phyloP scores from a whole-genome alignment of 2,797 vertebrate species.

The Acrocephalus scirpaceus region DNA sequence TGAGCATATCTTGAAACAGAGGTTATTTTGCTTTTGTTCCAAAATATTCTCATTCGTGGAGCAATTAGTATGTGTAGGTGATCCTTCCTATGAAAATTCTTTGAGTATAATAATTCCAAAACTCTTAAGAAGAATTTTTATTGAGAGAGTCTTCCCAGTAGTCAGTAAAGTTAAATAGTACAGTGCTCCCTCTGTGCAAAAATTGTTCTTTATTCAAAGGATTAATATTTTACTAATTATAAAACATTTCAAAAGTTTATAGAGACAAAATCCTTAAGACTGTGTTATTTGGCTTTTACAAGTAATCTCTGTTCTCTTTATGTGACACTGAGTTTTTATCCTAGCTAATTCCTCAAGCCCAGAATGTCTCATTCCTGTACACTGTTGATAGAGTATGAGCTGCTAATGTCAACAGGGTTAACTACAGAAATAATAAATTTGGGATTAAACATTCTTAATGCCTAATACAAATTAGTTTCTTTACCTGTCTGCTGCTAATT shows the following conservation, averaged over 20 bases:
- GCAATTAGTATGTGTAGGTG: neutral
- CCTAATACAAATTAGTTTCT: constrained; percentile 42
- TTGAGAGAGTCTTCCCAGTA: neutral
- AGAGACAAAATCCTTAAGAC: neutral
- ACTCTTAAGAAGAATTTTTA: neutral
- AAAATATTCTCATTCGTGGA: neutral
- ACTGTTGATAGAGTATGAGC: neutral
- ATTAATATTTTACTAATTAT: constrained; percentile 16
- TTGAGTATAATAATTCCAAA: neutral
- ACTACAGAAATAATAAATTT: constrained; percentile 15
- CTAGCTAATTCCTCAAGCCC: neutral
- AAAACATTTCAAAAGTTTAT: neutral
- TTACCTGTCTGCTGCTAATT: constrained; percentile 57
- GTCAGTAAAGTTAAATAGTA: neutral
- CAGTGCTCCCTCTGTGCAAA: neutral
- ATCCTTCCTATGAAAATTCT: neutral
- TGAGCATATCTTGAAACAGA: neutral
- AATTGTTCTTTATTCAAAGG: neutral
- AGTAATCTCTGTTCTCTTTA: constrained; percentile 10
- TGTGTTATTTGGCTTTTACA: neutral
- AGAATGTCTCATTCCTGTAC: neutral
- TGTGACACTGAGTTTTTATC: neutral
- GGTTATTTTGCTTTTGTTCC: neutral
- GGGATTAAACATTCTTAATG: constrained; percentile 52
- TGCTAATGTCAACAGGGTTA: constrained; percentile 42